A percentile compares a stretch with the other conserved stretches of the same genome.
Conservation (phyloP, 2,888 invertebrate genomes). For the Allophyes oxyacanthae region DNA sequence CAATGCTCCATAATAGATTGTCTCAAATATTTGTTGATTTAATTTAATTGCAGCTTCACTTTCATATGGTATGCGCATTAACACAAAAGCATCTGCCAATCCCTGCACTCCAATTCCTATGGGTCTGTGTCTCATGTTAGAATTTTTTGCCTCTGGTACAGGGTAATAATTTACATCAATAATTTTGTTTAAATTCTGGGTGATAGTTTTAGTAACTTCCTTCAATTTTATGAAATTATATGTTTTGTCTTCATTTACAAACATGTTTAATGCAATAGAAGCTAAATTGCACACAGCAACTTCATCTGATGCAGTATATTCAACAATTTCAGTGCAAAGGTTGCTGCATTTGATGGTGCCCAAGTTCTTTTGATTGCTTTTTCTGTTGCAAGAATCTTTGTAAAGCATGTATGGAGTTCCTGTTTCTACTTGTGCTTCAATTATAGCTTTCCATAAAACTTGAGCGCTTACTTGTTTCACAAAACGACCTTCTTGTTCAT, state of each 20-base stretch:
- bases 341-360: constrained; percentile 99
- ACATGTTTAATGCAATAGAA: constrained; percentile 98
- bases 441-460: constrained; percentile 97
- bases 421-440: constrained; percentile 98
- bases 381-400: constrained; percentile 98
- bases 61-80: constrained; percentile 98
- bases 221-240: constrained; percentile 97
- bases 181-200: constrained; percentile 98
- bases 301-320: constrained; percentile 97
- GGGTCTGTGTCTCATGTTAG: constrained; percentile 96
- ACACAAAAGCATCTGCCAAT: constrained; percentile 98
- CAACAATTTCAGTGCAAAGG: constrained; percentile 99
- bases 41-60: constrained; percentile 95
- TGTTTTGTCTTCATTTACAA: constrained; percentile 93
- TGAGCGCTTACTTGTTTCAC: constrained; percentile 94
- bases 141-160: constrained; percentile 95
- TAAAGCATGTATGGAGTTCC: constrained; percentile 99
- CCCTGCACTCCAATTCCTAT: constrained; percentile 99
- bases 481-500: constrained; percentile 94
- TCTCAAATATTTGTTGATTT: constrained; percentile 99
- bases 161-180: constrained; percentile 99
- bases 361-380: constrained; percentile 99
- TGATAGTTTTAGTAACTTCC: constrained; percentile 95
- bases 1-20: constrained; percentile 98
- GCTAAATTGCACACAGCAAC: constrained; percentile 99